Percentiles rank a stretch among this genome's conserved stretches.
Conservation (phyloP, 2,797 vertebrate species). For the Myoxocephalus aenaeus region DNA sequence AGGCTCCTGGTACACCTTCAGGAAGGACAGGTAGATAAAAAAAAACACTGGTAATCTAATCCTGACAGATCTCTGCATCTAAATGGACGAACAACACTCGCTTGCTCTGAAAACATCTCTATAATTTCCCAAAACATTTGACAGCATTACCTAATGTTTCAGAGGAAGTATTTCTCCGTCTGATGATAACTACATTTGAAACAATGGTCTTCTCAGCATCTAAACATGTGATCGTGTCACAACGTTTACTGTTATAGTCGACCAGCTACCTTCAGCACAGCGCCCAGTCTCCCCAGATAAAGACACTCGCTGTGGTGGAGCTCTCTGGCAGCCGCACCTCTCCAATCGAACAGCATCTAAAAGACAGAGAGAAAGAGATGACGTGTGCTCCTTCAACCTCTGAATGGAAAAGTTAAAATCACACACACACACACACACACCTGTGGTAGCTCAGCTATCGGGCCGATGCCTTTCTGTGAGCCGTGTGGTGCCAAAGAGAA, state of each 20-base stretch:
- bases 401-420: slow-evolving; percentile 24
- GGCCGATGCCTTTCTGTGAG: slow-evolving; percentile 12
- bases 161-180: slow-evolving; percentile 1
- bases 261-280: slow-evolving; percentile 59
- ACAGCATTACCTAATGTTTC: neutral
- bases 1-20: slow-evolving; percentile 81
- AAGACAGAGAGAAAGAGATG: neutral
- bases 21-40: neutral
- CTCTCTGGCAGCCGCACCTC: slow-evolving; percentile 76
- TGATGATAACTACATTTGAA: neutral
- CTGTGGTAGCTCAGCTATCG: slow-evolving; percentile 49
- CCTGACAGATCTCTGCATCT: neutral
- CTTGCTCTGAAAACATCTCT: neutral
- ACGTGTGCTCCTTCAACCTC: neutral
- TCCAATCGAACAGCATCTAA: slow-evolving; percentile 71
- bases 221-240: neutral
- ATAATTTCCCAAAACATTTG: neutral
- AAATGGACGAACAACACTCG: neutral
- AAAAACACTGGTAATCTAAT: neutral
- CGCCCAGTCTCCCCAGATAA: slow-evolving; percentile 79
- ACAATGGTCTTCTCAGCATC: neutral
- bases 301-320: slow-evolving; percentile 83
- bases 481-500: slow-evolving; percentile 11
- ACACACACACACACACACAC: slow-evolving; percentile 79
- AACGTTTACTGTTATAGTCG: neutral